phyloP scores from a whole-genome alignment of 64 coral and sea anemone genomes.

The Platygyra sinensis region DNA sequence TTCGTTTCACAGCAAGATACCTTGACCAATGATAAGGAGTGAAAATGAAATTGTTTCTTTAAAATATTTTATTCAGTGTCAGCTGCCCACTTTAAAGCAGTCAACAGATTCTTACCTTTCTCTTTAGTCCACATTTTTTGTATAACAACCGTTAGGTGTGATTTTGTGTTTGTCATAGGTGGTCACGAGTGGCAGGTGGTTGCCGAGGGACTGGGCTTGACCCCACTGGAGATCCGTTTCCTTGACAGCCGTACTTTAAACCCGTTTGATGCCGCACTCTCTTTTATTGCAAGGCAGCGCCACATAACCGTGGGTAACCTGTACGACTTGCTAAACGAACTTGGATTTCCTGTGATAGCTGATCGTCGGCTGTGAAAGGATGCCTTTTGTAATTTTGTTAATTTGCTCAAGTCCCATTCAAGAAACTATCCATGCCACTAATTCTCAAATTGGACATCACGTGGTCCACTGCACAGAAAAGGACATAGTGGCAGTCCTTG shows the following conservation, averaged over 20 bases:
- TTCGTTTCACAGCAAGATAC: no score
- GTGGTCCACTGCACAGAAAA: no score
- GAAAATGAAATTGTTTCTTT: no score
- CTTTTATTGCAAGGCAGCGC: neutral
- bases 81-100: no score
- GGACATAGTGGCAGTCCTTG: no score
- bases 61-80: no score
- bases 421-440: no score
- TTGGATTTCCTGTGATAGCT: neutral
- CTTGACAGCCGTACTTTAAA: neutral
- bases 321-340: neutral
- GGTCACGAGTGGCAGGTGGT: neutral
- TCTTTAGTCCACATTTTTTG: neutral
- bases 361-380: neutral
- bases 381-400: no score
- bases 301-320: neutral
- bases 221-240: neutral
- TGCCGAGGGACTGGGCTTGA: neutral
- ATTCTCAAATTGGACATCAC: no score
- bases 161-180: neutral
- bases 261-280: neutral
- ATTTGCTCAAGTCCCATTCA: no score
- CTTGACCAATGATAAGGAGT: no score
- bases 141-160: neutral
- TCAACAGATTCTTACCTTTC: no score